Conservation (phyloP, 2,888 invertebrate genomes). For the Megastigmus dorsalis region DNA sequence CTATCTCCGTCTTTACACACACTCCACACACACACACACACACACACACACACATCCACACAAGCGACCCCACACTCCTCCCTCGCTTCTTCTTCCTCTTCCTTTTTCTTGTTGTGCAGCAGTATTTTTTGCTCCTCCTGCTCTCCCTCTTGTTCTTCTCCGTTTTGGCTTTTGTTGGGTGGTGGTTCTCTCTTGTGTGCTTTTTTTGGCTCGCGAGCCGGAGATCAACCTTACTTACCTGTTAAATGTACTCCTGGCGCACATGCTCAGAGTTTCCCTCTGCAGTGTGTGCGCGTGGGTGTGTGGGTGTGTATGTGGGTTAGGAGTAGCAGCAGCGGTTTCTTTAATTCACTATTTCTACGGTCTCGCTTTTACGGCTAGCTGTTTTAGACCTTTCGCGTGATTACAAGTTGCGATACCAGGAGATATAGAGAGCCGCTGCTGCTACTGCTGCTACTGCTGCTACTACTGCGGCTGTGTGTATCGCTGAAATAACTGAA, state of each 20-base stretch:
- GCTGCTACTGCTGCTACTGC: too few species aligned
- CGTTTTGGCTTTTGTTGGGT: too few species aligned
- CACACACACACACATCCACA: background rate
- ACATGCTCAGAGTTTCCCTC: background rate
- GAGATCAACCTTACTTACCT: constrained; percentile 52
- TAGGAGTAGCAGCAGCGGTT: constrained; percentile 14
- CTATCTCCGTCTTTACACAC: background rate
- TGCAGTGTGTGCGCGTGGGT: too few species aligned
- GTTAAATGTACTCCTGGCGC: constrained; percentile 46
- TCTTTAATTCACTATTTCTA: constrained; percentile 46
- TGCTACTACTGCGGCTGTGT: too few species aligned
- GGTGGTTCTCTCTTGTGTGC: constrained; percentile 4
- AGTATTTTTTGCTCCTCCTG: background rate
- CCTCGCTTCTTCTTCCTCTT: background rate
- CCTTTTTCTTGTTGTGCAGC: too few species aligned
- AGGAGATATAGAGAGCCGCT: too few species aligned
- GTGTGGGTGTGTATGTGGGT: background rate
- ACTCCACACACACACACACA: background rate
- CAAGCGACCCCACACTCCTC: background rate
- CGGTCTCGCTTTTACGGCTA: constrained; percentile 29
- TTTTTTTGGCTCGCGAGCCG: constrained; percentile 37
- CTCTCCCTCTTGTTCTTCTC: background rate
- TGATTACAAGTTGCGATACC: constrained; percentile 29
- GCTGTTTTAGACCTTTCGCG: constrained; percentile 32
- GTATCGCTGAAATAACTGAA: constrained; percentile 32